Evolutionary conservation across 2,888 invertebrate species (phyloP), one percentile per base, ranked within the genome.

Genomic region (Thymelicus sylvestris): DNA sequence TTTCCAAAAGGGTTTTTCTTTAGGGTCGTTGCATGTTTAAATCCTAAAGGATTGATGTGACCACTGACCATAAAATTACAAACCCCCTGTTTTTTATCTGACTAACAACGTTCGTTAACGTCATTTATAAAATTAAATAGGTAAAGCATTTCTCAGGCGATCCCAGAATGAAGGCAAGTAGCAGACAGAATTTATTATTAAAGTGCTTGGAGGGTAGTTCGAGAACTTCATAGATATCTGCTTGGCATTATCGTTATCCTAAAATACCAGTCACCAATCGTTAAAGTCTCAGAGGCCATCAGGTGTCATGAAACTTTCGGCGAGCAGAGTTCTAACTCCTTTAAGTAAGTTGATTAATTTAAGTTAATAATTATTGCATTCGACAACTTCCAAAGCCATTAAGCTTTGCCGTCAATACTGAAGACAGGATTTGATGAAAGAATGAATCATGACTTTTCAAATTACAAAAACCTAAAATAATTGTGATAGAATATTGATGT

Each of bases 261-360:
- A 1, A 55, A 55, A 55, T 55, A 55, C 55, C 19, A 52, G 50
- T 52, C 24, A 24, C 10, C 55, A 55, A 55, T 55, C 55, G 24
- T 4, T 24, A 55, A 55, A 24, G 8, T 19, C 19, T 19, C 19
- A 55, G 24, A 55, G 24, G 24, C 55, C 55, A 24, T 55, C 55
- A 55, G 55, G 55, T 55, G 55, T 55, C 24, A 55, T 3, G 55
- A 55, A 55, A 55, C 55, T 55, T 55, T 24, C 7, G 55, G 24
- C 24, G 13, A 52, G 24, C 12, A 6, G 48, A 50, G n/a, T 52
- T 55, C 24, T 10, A 24, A 55, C 4, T 55, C 19, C 24, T 13
- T 13, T 52, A 52, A 7, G 5, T 55, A 12, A 55, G 19, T 55
- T 55, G 24, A 55, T 55, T 55, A 55, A 55, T 55, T 55, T 5